Evolutionary conservation across 2,797 vertebrate genomes (phyloP).

Genomic region (Pygocentrus nattereri): DNA sequence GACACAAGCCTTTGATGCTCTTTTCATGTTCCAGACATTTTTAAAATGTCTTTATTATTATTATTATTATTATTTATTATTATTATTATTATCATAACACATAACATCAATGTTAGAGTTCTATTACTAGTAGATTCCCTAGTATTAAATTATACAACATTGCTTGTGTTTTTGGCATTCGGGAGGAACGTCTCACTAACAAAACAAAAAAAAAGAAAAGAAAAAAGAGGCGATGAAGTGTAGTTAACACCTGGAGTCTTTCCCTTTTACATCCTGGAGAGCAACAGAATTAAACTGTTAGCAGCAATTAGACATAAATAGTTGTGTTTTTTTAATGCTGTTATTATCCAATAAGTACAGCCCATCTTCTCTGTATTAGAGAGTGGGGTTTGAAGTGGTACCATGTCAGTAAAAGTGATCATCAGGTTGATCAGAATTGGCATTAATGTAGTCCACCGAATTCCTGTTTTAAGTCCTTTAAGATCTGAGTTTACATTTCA

Average conservation of each 20-base stretch:
- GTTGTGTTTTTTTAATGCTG: slow-evolving; percentile 60
- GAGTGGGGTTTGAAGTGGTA: slow-evolving; percentile 28
- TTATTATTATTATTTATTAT: slow-evolving; percentile 70
- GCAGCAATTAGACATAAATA: slow-evolving; percentile 74
- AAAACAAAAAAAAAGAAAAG: not conserved
- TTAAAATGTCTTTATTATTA: slow-evolving; percentile 65
- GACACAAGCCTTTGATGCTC: slow-evolving; percentile 50
- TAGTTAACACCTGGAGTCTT: slow-evolving; percentile 67
- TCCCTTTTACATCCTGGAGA: slow-evolving; percentile 75
- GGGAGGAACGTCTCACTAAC: slow-evolving; percentile 62
- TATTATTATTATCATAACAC: slow-evolving; percentile 72
- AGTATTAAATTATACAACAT: slow-evolving; percentile 76
- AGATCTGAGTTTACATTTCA: not conserved
- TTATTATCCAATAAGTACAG: slow-evolving; percentile 41
- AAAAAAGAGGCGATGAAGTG: slow-evolving; percentile 69
- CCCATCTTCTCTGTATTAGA: slow-evolving; percentile 20
- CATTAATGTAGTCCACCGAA: not conserved
- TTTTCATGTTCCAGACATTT: slow-evolving; percentile 74
- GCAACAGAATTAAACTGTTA: slow-evolving; percentile 71
- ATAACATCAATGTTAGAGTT: slow-evolving; percentile 73
- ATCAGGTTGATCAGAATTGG: slow-evolving; percentile 16
- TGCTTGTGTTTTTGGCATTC: slow-evolving; percentile 77
- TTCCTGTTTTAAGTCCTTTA: not conserved
- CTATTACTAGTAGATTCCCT: slow-evolving; percentile 70
- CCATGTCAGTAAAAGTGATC: slow-evolving; percentile 15